Conservation (phyloP, 2,888 invertebrate species). For the Xestoiulus laeticollis region DNA sequence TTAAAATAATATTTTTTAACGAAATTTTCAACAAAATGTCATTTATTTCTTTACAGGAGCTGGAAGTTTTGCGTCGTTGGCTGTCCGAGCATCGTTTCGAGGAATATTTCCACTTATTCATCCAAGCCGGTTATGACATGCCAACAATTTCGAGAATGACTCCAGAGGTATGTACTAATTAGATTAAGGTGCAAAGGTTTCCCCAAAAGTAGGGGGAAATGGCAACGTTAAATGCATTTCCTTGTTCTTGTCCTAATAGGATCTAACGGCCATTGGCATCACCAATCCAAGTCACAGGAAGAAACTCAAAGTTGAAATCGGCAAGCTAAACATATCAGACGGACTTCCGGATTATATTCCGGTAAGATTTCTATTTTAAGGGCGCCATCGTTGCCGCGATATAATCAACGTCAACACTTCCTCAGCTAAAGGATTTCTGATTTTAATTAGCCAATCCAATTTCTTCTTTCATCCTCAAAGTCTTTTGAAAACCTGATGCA, state of each 20-base stretch:
- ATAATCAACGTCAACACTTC: slow-evolving; percentile 1
- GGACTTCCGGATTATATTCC: slow-evolving; percentile 95
- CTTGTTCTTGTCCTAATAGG: slow-evolving; percentile 63
- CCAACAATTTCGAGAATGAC: slow-evolving; percentile 99
- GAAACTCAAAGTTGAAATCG: slow-evolving; percentile 94
- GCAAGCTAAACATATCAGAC: slow-evolving; percentile 90
- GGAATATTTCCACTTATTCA: slow-evolving; percentile 92
- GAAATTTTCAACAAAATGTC: background rate
- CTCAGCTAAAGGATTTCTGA: background rate
- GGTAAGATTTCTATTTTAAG: slow-evolving; percentile 67
- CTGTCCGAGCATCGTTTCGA: slow-evolving; percentile 92
- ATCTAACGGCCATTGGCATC: slow-evolving; percentile 77
- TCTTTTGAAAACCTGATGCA: background rate
- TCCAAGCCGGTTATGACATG: slow-evolving; percentile 96
- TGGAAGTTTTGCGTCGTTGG: slow-evolving; percentile 95
- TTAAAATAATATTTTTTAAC: too few species aligned
- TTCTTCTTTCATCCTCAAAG: background rate
- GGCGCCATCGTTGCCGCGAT: background rate
- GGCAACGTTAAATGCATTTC: background rate
- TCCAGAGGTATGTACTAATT: slow-evolving; percentile 76
- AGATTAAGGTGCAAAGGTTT: background rate
- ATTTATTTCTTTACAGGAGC: slow-evolving; percentile 73
- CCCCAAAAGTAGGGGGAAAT: too few species aligned
- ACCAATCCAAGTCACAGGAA: slow-evolving; percentile 98
- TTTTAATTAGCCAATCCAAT: background rate